phyloP scores from a whole-genome alignment of 2,113 vertebrate species.

The Dinomys branickii region DNA sequence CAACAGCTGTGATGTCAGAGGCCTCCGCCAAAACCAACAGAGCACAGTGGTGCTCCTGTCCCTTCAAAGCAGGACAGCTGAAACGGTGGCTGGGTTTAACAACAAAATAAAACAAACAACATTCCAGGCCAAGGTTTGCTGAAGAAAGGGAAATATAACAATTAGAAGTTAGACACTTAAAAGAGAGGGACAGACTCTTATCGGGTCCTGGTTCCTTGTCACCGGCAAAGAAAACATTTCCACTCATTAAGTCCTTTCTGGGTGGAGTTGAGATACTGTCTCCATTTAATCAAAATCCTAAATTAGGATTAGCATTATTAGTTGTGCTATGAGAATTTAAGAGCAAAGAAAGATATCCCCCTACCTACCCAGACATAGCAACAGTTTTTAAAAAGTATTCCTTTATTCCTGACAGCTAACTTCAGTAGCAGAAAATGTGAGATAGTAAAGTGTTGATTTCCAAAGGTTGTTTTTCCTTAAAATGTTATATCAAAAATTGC shows the following conservation, averaged over 20 bases:
- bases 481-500: constrained; percentile 31
- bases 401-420: background rate
- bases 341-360: background rate
- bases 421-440: constrained; percentile 10
- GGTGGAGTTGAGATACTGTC: background rate
- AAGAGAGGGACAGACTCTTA: background rate
- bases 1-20: constrained; percentile 54
- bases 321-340: background rate
- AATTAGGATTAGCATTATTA: background rate
- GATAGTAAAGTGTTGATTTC: constrained; percentile 2
- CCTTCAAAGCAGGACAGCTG: constrained; percentile 58
- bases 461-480: background rate
- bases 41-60: constrained; percentile 31
- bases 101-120: constrained; percentile 55
- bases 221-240: constrained; percentile 30
- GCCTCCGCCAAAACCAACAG: constrained; percentile 55
- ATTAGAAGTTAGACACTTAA: background rate
- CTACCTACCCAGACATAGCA: background rate
- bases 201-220: background rate
- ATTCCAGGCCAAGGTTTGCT: background rate
- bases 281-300: background rate
- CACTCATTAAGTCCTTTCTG: background rate
- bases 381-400: constrained; percentile 8
- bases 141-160: constrained; percentile 30
- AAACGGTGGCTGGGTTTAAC: constrained; percentile 29